Percentiles rank a stretch among this genome's conserved stretches.
These are phyloP conservation scores for Montipora capitata DNA, from an alignment of 92 coral and sea anemone genomes.

Conservation along the genomic window DNA sequence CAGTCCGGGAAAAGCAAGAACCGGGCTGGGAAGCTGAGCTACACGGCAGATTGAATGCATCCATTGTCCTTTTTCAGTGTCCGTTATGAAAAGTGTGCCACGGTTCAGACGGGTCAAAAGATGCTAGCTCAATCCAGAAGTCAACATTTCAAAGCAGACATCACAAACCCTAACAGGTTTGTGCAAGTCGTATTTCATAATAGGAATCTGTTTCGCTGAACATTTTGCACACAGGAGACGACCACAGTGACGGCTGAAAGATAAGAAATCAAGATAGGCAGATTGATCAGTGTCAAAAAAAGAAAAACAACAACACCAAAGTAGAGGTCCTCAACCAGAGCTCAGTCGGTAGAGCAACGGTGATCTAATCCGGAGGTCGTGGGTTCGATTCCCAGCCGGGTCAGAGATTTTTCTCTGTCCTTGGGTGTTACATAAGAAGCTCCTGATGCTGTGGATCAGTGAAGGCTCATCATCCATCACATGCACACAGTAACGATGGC, in stretches of 20 bases:
- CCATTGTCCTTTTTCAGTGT: neutral
- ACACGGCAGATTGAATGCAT: neutral
- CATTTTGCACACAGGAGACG: conserved; percentile 97
- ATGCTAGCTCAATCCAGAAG: conserved; percentile 84
- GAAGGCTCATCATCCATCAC: no score
- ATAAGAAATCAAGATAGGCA: neutral
- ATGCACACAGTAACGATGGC: no score
- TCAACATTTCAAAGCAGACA: conserved; percentile 96
- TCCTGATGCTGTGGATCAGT: no score
- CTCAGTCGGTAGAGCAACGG: no score
- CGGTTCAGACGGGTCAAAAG: no score
- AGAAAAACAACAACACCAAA: neutral
- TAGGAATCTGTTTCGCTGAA: conserved; percentile 95
- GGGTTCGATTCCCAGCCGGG: no score
- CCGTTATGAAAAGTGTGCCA: neutral
- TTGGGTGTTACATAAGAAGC: no score
- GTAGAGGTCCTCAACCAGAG: no score
- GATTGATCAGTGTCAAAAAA: neutral
- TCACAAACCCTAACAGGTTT: conserved; percentile 98
- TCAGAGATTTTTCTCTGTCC: no score
- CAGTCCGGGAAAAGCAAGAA: no score
- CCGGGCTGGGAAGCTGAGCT: no score
- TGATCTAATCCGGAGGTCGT: no score
- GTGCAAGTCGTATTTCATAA: conserved; percentile 92
- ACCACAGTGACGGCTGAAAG: conserved; percentile 96